Evolutionary conservation across 2,113 vertebrate species (phyloP).

Genomic region (Centropus bengalensis): DNA sequence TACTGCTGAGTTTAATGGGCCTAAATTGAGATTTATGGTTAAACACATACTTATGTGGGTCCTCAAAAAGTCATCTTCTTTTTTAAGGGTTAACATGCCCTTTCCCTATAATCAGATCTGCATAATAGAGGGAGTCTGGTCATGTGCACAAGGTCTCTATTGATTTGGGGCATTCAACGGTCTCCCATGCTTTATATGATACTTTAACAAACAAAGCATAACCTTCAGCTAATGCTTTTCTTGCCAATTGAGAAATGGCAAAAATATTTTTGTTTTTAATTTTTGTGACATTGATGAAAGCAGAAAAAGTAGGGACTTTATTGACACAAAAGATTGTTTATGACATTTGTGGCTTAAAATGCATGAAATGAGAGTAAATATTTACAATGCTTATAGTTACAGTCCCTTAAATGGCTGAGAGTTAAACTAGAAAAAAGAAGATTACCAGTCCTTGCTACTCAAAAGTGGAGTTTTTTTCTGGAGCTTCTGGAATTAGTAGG

Average conservation of each 20-base stretch:
- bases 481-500: not conserved
- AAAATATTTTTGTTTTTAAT: not conserved
- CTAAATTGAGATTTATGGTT: not conserved
- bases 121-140: not conserved
- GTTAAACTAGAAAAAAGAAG: not conserved
- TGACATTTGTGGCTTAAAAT: conserved; percentile 8
- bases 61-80: not conserved
- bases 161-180: not conserved
- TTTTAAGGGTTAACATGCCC: not conserved
- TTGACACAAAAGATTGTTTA: not conserved
- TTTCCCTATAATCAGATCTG: not conserved
- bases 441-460: not conserved
- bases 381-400: not conserved
- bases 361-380: not conserved
- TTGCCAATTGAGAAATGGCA: not conserved
- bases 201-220: not conserved
- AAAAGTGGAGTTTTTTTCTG: not conserved
- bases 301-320: not conserved
- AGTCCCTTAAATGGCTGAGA: not conserved
- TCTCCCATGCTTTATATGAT: not conserved
- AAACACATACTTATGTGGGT: not conserved
- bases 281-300: not conserved
- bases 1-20: not conserved
- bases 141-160: not conserved
- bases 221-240: not conserved